A percentile compares a stretch with the other conserved stretches of the same genome.
Evolutionary conservation across 2,888 invertebrate genomes (phyloP).

Genomic region (Polymixis flavicincta): DNA sequence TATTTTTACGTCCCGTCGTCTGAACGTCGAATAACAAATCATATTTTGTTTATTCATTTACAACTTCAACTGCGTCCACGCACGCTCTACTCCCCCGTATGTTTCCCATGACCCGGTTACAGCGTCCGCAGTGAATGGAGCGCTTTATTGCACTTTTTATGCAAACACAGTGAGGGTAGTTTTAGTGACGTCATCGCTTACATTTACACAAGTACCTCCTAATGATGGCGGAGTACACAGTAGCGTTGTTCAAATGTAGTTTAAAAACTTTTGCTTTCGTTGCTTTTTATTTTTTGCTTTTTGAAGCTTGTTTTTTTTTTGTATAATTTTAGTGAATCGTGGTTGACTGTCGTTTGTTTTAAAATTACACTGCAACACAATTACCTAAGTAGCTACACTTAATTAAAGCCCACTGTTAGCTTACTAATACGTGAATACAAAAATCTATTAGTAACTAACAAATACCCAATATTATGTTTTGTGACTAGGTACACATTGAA

Average conservation of each 20-base stretch:
- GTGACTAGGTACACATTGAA: not conserved
- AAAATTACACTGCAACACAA: not conserved
- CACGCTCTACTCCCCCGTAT: conserved; percentile 53
- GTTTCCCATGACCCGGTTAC: conserved; percentile 75
- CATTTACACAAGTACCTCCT: conserved; percentile 62
- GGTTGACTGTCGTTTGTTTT: not conserved
- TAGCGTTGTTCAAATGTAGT: conserved; percentile 15
- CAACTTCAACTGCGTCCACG: conserved; percentile 4
- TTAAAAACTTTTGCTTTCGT: conserved; percentile 2
- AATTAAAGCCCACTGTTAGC: too few species aligned
- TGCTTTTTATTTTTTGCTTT: not conserved
- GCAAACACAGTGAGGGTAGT: conserved; percentile 62
- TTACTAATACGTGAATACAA: too few species aligned
- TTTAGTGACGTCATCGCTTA: conserved; percentile 55
- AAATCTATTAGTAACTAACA: too few species aligned
- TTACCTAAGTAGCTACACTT: not conserved
- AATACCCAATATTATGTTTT: too few species aligned
- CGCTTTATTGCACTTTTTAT: conserved; percentile 79
- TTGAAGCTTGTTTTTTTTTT: not conserved
- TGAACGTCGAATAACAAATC: too few species aligned
- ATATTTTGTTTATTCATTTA: too few species aligned
- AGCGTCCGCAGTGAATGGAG: conserved; percentile 62
- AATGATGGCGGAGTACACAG: conserved; percentile 45
- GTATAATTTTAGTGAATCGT: not conserved
- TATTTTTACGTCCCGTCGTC: too few species aligned